Percentiles rank a stretch among this genome's conserved stretches.
These are phyloP conservation scores for Triplophysa bombifrons DNA, from an alignment of 2,797 vertebrate genomes.

Conservation along the genomic window DNA sequence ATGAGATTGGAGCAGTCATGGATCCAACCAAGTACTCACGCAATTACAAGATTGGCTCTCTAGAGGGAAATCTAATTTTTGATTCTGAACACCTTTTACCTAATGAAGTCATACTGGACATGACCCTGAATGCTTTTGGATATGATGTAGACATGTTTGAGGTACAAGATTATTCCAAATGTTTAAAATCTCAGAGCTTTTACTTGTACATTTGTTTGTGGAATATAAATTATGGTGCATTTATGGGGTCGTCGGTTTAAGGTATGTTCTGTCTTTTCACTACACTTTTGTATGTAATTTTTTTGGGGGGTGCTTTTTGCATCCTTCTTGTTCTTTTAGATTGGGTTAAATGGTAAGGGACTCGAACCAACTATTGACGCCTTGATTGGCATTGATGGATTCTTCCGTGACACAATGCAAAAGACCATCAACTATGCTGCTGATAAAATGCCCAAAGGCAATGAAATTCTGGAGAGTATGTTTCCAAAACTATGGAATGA, in stretches of 20 bases:
- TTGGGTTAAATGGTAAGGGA: conserved; percentile 88
- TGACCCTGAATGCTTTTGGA: conserved; percentile 87
- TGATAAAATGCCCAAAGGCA: conserved; percentile 81
- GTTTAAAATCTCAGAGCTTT: neutral
- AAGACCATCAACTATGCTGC: conserved; percentile 88
- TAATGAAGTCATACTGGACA: conserved; percentile 91
- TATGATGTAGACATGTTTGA: conserved; percentile 87
- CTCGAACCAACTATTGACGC: conserved; percentile 90
- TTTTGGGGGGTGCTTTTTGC: neutral
- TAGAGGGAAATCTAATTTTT: conserved; percentile 90
- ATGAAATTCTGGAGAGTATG: conserved; percentile 78
- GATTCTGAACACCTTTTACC: conserved; percentile 85
- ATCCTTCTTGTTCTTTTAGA: conserved; percentile 67
- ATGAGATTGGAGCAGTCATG: conserved; percentile 74
- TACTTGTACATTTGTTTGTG: neutral
- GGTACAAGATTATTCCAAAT: conserved; percentile 71
- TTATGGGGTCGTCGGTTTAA: neutral
- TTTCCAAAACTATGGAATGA: conserved; percentile 75
- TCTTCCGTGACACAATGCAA: conserved; percentile 88
- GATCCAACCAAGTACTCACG: conserved; percentile 84
- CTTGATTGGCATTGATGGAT: conserved; percentile 88
- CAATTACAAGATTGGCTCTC: conserved; percentile 83
- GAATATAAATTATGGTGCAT: neutral
- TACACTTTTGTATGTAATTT: neutral
- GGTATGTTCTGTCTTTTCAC: neutral